Conservation (phyloP, 2,888 invertebrate species). For the Steromphala cineraria region DNA sequence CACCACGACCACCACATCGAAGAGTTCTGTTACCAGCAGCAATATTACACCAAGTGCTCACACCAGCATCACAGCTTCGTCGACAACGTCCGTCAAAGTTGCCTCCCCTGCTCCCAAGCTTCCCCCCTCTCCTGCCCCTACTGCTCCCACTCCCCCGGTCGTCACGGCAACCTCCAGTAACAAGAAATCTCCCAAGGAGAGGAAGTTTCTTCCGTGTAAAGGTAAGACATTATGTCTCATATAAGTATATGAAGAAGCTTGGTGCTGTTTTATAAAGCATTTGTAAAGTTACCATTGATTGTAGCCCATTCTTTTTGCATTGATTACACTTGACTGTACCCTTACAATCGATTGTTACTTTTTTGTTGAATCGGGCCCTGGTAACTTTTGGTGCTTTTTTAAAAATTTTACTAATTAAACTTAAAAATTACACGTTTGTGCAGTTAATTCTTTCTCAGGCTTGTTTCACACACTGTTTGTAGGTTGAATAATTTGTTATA, state of each 20-base stretch:
- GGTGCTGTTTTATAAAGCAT: too few relatives aligned
- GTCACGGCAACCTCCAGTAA: conserved; percentile 26
- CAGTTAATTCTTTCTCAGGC: too few relatives aligned
- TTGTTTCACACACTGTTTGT: too few relatives aligned
- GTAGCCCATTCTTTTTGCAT: too few relatives aligned
- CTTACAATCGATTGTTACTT: too few relatives aligned
- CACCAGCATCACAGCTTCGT: conserved; percentile 42
- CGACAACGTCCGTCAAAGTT: conserved; percentile 34
- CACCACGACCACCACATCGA: conserved; percentile 44
- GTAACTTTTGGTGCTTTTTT: too few relatives aligned
- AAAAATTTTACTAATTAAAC: too few relatives aligned
- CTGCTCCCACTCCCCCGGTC: conserved; percentile 7
- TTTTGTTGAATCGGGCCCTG: too few relatives aligned
- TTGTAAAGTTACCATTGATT: too few relatives aligned
- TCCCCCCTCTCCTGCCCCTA: neutral
- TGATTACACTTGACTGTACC: too few relatives aligned
- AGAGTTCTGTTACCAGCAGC: conserved; percentile 26
- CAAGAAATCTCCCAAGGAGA: conserved; percentile 39
- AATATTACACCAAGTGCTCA: conserved; percentile 32
- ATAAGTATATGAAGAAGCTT: neutral
- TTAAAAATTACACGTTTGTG: too few relatives aligned
- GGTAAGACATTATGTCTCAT: conserved; percentile 37
- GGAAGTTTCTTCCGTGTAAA: conserved; percentile 64
- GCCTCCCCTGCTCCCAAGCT: neutral
- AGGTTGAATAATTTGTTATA: too few relatives aligned